Evolutionary conservation across 2,113 vertebrate species (phyloP), one percentile per base, ranked within the genome.

Genomic region (Spilogale gracilis): DNA sequence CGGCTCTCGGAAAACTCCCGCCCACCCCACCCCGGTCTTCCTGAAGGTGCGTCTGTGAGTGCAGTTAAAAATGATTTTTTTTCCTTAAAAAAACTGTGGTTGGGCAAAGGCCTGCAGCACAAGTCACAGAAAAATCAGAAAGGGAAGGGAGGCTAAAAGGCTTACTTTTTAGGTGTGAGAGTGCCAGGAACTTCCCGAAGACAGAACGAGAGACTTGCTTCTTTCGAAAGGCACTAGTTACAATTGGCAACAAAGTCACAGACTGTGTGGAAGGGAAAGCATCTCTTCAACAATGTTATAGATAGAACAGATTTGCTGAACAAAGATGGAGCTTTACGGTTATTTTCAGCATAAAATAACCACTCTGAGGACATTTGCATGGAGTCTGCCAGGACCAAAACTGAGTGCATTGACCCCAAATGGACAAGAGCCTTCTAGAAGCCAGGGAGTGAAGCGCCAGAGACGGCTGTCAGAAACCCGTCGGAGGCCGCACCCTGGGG

Each of bases 401-500:
- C 0, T 0, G 65, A 9, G 65, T 25, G 5, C 17, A 0, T 18
- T 13, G 23, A 17, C 6, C 50, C 61, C 38, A 11, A 32, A 6
- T 20, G 18, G 17, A 32, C 14, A 20, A 71, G 10, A 69, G 20
- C 6, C 7, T 16, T 14, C 52, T 0, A 3, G 45, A 38, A 20
- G 16, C 52, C 2, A 0, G 12, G 54, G 5, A 9, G 0, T 0
- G 32, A 32, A 0, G 2, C 0, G 3, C 7, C 73, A 52, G 71
- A 25, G 23, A 2, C 0, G 20, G 7, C 18, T 63, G 16, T 17
- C 30, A 25, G 30, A 32, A 30, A 30, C 38, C 25, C 6, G 0
- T 13, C 50, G 6, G 5, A 12, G 65, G 17, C 27, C 0, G 1
- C 27, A 1, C 13, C 18, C 32, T 3, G 7, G 30, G 69, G 16